Conservation (phyloP, 2,888 invertebrate genomes). For the Dasypogon diadema region DNA sequence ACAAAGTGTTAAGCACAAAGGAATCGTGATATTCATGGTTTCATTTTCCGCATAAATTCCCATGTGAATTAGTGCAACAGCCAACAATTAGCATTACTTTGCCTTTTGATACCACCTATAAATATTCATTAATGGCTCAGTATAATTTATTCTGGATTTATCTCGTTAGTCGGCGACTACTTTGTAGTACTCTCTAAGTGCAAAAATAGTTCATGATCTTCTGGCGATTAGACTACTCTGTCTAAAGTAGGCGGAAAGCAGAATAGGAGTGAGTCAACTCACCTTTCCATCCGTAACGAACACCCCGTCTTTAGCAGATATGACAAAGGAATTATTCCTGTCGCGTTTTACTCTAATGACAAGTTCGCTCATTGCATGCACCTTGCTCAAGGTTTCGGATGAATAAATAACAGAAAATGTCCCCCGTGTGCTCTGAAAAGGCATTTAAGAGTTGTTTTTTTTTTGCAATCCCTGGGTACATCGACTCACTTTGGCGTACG, state of each 20-base stretch:
- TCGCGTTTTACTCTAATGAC: conserved; percentile 44
- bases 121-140: conserved; percentile 22
- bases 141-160: background rate
- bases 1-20: too few species aligned
- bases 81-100: conserved; percentile 15
- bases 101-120: conserved; percentile 1
- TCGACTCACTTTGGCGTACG: background rate
- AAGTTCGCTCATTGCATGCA: conserved; percentile 23
- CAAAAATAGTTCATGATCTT: background rate
- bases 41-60: background rate
- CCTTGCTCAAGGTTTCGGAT: conserved; percentile 1
- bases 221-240: background rate
- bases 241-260: background rate
- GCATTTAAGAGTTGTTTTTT: background rate
- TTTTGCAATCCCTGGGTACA: conserved; percentile 2
- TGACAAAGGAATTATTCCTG: conserved; percentile 45
- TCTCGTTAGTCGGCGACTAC: background rate
- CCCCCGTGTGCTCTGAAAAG: background rate
- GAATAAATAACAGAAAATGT: conserved; percentile 38
- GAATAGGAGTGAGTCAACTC: background rate
- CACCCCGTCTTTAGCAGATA: background rate
- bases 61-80: conserved; percentile 5
- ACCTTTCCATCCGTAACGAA: background rate
- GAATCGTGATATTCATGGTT: too few species aligned
- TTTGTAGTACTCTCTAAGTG: background rate